Evolutionary conservation across 2,888 invertebrate genomes (phyloP), one percentile per base, ranked within the genome.

Genomic region (Agrochola lychnidis): DNA sequence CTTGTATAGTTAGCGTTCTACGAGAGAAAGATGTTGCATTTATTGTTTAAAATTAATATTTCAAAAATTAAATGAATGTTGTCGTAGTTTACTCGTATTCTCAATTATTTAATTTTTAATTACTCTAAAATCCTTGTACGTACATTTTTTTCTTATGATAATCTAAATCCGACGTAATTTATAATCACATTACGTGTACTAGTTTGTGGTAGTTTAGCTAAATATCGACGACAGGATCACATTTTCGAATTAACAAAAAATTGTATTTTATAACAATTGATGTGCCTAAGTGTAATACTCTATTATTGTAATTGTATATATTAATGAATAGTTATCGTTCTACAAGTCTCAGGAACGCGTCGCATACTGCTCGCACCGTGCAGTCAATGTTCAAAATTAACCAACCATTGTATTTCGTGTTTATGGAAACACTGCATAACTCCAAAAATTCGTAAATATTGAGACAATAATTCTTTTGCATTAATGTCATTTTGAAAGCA

Each of bases 211-310:
- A 95, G 94, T 87, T 89, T 92, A 91, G 91, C 90, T 92, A 91
- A 92, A 91, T 93, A 93, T 93, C 76, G 81, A 89, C 84, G 94
- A 93, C 94, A 91, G 92, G 93, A 93, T 94, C 94, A 94, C 94
- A 90, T 93, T 95, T 95, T 95, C 94, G 94, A 94, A 96, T 95
- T 95, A 94, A 93, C 91, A 94, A 95, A 94, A 93, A 92, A 48
- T 85, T 87, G 95, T 96, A 96, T 95, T 96, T 96, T 95, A 96
- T 96, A 97, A 97, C 94, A 97, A 97, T 97, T 95, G 97, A 97
- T 97, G 97, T 97, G 97, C 97, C 97, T 97, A 97, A 96, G 96
- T 97, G 97, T 97, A 96, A 94, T 94, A 90, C 90, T 96, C 93
- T 96, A 95, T 87, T 87, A 85, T 91, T 92, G 92, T 95, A 95